Evolutionary conservation across 2,113 vertebrate genomes (phyloP), one percentile per base, ranked within the genome.

Genomic region (Sardina pilchardus): DNA sequence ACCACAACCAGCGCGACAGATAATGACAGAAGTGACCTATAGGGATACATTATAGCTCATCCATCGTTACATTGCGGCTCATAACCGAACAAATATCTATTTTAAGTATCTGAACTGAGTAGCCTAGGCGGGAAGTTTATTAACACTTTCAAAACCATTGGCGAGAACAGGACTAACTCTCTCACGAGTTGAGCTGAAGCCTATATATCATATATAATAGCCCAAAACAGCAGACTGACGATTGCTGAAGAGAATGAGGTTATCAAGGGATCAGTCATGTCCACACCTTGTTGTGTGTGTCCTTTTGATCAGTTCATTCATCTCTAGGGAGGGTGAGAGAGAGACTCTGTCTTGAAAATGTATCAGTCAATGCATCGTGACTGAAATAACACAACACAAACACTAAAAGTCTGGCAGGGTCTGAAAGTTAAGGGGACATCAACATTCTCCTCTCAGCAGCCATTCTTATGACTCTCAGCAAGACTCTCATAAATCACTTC

Each of bases 401-500:
- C 63, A 71, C 9, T 30, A 8, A 10, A 71, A 10, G 26, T 14
- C 26, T 71, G n/a, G n/a, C 14, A 10, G 34, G 63, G 63, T 71
- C 26, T 71, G 26, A 30, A 71, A 30, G 63, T 71, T 34, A 71
- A 26, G 34, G n/a, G 63, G 63, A 71, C 26, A 71, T 12, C 30
- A 71, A 71, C 26, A 71, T 30, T 71, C 26, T 30, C 63, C 63
- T 34, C 63, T 71, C 26, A 71, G 63, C 7, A 10, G 63, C 59
- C 59, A 63, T 63, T n/a, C 59, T 63, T 71, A 71, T 71, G 63
- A 71, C 63, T 71, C 30, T 71, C 26, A 71, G 26, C 26, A 71
- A 89, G 50, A 75, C 30, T 47, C 83, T 67, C 82, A 82, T 87
- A 59, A 89, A 88, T 86, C 84, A 83, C 84, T 82, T 85, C 82